Conservation (phyloP, 2,797 vertebrate species). For the Tachyglossus aculeatus region DNA sequence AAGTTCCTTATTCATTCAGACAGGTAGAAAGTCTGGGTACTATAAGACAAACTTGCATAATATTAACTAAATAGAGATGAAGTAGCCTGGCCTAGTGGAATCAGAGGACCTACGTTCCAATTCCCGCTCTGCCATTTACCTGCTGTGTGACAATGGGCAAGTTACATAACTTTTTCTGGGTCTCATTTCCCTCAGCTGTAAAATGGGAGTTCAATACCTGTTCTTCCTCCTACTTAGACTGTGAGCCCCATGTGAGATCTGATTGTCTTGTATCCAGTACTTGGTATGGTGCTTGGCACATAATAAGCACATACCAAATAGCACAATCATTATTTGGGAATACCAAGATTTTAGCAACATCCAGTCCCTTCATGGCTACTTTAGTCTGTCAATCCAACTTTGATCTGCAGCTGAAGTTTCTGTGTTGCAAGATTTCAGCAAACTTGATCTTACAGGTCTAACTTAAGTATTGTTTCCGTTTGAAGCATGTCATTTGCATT, state of each 20-base stretch:
- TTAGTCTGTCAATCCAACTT: slow-evolving; percentile 44
- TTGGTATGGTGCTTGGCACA: too few relatives aligned
- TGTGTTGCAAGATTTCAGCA: slow-evolving; percentile 63
- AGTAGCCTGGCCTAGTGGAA: neutral
- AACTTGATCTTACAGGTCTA: slow-evolving; percentile 77
- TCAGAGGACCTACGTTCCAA: neutral
- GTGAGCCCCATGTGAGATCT: neutral
- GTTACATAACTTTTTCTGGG: neutral
- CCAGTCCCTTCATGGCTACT: slow-evolving; percentile 23
- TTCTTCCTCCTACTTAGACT: neutral
- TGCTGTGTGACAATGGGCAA: neutral
- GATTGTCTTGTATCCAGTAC: too few relatives aligned
- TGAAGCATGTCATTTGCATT: slow-evolving; percentile 73
- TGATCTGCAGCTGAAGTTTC: slow-evolving; percentile 62
- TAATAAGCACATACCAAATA: too few relatives aligned
- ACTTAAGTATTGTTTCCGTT: slow-evolving; percentile 76
- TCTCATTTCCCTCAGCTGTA: neutral
- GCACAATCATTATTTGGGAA: too few relatives aligned
- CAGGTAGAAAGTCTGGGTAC: too few relatives aligned
- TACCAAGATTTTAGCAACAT: too few relatives aligned
- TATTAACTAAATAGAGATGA: too few relatives aligned
- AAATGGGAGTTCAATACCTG: neutral
- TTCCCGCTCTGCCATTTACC: neutral
- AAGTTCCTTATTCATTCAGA: too few relatives aligned
- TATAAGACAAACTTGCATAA: too few relatives aligned